Percentiles rank a stretch among this genome's conserved stretches.
Conservation (phyloP, 2,113 vertebrate species). For the Ellobius talpinus region DNA sequence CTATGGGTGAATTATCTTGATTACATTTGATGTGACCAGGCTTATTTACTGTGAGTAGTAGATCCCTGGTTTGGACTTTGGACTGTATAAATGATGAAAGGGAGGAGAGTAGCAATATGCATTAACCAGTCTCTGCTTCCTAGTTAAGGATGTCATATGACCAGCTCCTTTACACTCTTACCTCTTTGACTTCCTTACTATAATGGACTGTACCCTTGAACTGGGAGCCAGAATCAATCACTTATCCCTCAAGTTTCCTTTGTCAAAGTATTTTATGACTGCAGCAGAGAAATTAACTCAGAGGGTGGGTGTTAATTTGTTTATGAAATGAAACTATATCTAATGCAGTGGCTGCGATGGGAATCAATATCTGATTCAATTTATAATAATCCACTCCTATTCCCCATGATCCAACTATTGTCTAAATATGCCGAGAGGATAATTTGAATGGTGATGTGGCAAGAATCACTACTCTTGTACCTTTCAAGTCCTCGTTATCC, state of each 20-base stretch:
- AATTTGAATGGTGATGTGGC: not conserved
- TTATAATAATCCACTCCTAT: not conserved
- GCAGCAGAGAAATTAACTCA: not conserved
- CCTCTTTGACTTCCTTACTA: not conserved
- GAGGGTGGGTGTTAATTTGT: not conserved
- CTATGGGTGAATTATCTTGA: not conserved
- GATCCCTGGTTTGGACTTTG: not conserved
- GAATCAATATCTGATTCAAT: not conserved
- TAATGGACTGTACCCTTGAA: not conserved
- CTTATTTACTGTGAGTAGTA: too few species aligned
- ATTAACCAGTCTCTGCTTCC: not conserved
- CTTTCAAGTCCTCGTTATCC: not conserved
- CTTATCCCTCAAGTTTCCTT: not conserved
- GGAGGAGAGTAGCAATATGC: not conserved
- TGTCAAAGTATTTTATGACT: not conserved
- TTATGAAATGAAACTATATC: not conserved
- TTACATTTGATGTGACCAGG: not conserved
- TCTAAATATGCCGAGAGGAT: not conserved
- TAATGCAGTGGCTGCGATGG: not conserved
- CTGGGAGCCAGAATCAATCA: not conserved
- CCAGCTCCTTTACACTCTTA: not conserved
- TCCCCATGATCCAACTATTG: not conserved
- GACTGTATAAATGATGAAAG: not conserved
- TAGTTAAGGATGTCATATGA: not conserved
- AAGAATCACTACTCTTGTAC: not conserved